These are phyloP conservation scores for Euglossa dilemma DNA, from an alignment of 1,140 invertebrate genomes.

Conservation along the genomic window DNA sequence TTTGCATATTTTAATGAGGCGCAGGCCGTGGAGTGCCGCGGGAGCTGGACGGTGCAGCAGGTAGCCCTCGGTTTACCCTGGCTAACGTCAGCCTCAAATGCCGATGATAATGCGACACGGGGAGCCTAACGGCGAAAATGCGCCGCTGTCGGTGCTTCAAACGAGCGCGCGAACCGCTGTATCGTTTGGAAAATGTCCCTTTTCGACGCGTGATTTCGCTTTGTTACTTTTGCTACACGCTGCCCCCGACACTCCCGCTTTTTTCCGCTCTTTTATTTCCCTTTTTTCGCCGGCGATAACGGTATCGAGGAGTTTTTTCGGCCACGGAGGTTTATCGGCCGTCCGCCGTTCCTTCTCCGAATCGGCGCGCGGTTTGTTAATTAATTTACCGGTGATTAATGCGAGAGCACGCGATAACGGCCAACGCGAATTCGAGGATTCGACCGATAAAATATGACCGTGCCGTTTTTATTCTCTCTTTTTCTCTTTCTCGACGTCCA, in stretches of 20 bases:
- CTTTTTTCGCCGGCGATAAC: too few relatives aligned
- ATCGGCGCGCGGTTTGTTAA: too few relatives aligned
- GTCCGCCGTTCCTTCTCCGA: too few relatives aligned
- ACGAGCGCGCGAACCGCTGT: background rate
- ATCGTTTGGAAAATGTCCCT: background rate
- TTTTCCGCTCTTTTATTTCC: background rate
- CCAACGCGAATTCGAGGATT: too few relatives aligned
- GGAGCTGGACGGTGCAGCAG: constrained; percentile 68
- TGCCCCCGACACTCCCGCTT: too few relatives aligned
- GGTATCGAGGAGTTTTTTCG: too few relatives aligned
- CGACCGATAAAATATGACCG: too few relatives aligned
- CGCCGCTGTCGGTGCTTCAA: constrained; percentile 36
- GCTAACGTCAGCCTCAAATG: constrained; percentile 69
- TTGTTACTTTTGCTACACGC: background rate
- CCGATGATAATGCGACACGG: constrained; percentile 77
- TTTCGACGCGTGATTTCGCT: background rate
- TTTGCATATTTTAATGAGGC: constrained; percentile 83
- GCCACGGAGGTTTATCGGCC: too few relatives aligned
- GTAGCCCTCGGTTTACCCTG: constrained; percentile 61
- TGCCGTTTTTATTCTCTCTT: too few relatives aligned
- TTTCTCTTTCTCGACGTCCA: too few relatives aligned
- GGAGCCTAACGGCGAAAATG: constrained; percentile 57
- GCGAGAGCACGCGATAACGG: too few relatives aligned
- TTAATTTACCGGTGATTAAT: too few relatives aligned
- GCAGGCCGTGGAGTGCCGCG: constrained; percentile 70